These are phyloP conservation scores for Leptothorax acervorum DNA, from an alignment of 2,888 invertebrate genomes.

Conservation along the genomic window DNA sequence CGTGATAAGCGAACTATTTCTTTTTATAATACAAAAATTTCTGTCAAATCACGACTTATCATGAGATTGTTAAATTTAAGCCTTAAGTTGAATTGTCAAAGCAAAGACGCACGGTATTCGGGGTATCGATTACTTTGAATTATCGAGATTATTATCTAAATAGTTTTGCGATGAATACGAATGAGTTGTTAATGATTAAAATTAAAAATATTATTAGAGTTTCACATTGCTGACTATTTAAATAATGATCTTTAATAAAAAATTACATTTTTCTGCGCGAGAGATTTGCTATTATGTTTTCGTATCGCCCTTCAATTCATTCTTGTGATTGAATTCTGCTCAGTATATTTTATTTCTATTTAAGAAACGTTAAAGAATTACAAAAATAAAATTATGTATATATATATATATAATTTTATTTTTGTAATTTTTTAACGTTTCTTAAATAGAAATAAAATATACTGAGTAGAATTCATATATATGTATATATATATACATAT, in stretches of 20 bases:
- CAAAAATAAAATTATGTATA: background rate
- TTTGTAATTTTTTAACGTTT: no score
- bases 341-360: background rate
- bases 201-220: background rate
- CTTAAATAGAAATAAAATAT: no score
- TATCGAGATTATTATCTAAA: background rate
- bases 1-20: no score
- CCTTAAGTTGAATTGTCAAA: no score
- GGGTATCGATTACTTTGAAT: conserved; percentile 35
- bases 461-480: no score
- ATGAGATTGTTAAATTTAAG: no score
- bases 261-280: background rate
- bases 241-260: conserved; percentile 15
- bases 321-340: background rate
- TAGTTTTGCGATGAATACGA: background rate
- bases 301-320: background rate
- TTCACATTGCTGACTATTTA: background rate
- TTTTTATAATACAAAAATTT: no score
- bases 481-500: no score
- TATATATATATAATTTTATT: no score
- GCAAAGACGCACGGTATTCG: no score
- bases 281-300: background rate
- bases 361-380: background rate
- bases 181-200: background rate
- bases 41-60: no score